A percentile compares a stretch with the other conserved stretches of the same genome.
These are phyloP conservation scores for Meteorus sp. DNA, from an alignment of 1,140 invertebrate genomes.

Conservation along the genomic window DNA sequence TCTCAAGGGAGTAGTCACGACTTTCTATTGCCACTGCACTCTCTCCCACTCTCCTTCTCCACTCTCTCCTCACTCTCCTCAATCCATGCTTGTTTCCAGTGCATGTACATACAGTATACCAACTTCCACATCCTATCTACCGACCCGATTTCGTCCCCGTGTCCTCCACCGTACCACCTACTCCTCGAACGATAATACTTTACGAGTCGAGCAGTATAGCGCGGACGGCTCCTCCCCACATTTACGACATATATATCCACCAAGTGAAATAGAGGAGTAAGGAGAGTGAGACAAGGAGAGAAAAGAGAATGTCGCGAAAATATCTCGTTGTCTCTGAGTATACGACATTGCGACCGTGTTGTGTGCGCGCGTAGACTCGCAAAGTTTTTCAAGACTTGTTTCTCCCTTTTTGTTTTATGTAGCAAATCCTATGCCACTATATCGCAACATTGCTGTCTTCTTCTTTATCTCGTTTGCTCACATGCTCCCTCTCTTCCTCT, in stretches of 20 bases:
- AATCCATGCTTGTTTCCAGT: background rate
- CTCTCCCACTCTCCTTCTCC: background rate
- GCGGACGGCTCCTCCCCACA: conserved; percentile 26
- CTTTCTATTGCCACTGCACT: too few species aligned
- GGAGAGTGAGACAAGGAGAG: conserved; percentile 8
- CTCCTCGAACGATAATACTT: conserved; percentile 30
- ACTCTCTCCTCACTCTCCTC: background rate
- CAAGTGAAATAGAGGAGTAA: background rate
- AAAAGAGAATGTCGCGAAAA: conserved; percentile 14
- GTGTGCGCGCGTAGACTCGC: too few species aligned
- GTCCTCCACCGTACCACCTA: conserved; percentile 21
- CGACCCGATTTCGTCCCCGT: conserved; percentile 26
- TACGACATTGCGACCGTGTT: too few species aligned
- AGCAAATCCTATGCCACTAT: too few species aligned
- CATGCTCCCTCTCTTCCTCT: background rate
- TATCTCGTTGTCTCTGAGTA: conserved; percentile 7
- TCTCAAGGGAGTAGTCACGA: conserved; percentile 29
- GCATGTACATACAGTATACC: background rate
- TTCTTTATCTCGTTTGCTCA: too few species aligned
- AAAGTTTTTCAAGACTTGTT: conserved; percentile 12
- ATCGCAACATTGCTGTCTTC: too few species aligned
- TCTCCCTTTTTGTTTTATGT: too few species aligned
- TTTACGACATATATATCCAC: conserved; percentile 26
- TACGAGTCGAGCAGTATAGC: conserved; percentile 30
- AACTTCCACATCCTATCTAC: conserved; percentile 6